phyloP scores from a whole-genome alignment of 2,888 invertebrate species.

The Pyrocoelia pectoralis region DNA sequence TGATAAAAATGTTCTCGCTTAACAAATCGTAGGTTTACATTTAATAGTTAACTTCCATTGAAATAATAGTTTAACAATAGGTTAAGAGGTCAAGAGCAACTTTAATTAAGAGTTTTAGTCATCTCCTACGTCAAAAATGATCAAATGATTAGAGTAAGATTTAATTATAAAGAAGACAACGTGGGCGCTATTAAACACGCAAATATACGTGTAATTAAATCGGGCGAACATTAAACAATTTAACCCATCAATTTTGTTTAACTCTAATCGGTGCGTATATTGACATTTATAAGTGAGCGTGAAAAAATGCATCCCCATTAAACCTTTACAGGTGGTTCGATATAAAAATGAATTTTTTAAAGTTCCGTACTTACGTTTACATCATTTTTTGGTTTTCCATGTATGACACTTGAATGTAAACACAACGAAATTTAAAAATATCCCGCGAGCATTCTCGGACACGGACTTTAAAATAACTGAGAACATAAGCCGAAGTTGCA shows the following conservation, averaged over 20 bases:
- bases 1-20: background rate
- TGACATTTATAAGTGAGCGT: background rate
- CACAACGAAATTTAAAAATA: constrained; percentile 30
- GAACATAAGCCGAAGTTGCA: constrained; percentile 20
- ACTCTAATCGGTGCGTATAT: too few species aligned
- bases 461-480: constrained; percentile 28
- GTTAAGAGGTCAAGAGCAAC: background rate
- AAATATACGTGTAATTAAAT: background rate
- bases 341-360: background rate
- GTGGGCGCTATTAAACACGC: background rate
- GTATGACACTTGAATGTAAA: constrained; percentile 25
- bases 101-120: background rate
- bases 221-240: background rate
- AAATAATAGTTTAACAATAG: background rate
- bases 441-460: constrained; percentile 23
- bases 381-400: constrained; percentile 13
- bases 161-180: background rate
- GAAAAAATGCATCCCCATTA: background rate
- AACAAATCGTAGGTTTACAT: background rate
- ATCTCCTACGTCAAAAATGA: constrained; percentile 4
- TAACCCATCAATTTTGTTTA: too few species aligned
- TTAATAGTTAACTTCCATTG: background rate
- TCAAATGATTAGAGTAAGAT: background rate
- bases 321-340: background rate
- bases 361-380: background rate